Conservation (phyloP, 1,140 invertebrate genomes). For the Vollenhovia emeryi region DNA sequence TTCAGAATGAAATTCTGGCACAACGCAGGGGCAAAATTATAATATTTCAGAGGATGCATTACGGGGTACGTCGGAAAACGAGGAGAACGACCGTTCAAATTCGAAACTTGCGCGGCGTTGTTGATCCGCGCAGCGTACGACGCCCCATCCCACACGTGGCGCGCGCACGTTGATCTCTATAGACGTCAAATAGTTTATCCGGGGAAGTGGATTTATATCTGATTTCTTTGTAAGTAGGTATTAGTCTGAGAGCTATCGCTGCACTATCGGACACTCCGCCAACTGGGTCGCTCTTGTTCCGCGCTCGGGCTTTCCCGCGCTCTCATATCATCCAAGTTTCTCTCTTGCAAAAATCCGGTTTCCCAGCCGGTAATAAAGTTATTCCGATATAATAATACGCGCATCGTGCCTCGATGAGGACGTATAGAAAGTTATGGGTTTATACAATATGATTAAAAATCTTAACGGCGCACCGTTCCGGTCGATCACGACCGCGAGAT, state of each 20-base stretch:
- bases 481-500: constrained; percentile 23
- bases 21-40: constrained; percentile 28
- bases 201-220: background rate
- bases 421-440: constrained; percentile 43
- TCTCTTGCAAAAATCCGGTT: constrained; percentile 42
- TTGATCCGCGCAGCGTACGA: background rate
- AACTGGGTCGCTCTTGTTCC: constrained; percentile 44
- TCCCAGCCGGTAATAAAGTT: constrained; percentile 41
- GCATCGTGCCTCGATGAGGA: background rate
- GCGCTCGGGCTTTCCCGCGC: constrained; percentile 32
- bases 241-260: constrained; percentile 25
- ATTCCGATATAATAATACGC: constrained; percentile 48
- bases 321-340: background rate
- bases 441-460: constrained; percentile 18
- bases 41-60: background rate
- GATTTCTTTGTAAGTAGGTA: background rate
- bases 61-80: background rate
- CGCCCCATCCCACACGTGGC: background rate
- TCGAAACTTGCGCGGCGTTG: background rate
- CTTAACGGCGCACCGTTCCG: constrained; percentile 36
- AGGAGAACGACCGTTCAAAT: background rate
- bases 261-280: constrained; percentile 32
- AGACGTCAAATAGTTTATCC: background rate
- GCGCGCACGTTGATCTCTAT: background rate
- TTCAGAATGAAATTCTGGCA: constrained; percentile 17